Evolutionary conservation across 2,797 vertebrate species (phyloP).

Genomic region (Poeciliopsis gracilis): DNA sequence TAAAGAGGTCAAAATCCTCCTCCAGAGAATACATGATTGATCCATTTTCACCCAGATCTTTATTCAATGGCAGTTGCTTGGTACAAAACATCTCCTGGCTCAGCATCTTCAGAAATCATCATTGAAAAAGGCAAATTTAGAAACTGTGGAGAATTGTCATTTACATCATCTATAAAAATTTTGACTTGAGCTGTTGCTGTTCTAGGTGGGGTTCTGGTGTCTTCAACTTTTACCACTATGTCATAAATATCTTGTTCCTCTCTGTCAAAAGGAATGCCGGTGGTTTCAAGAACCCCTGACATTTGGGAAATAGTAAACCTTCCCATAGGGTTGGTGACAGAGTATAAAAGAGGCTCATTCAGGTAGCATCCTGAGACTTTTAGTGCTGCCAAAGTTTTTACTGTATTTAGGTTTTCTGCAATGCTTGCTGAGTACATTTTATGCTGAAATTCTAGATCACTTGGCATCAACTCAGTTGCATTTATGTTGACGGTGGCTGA

Average conservation of each 20-base stretch:
- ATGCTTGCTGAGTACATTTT: slow-evolving; percentile 79
- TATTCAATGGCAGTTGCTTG: slow-evolving; percentile 91
- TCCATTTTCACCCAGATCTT: slow-evolving; percentile 88
- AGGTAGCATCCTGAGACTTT: slow-evolving; percentile 83
- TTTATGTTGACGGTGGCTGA: slow-evolving; percentile 84
- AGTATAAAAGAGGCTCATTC: slow-evolving; percentile 90
- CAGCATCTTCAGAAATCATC: slow-evolving; percentile 87
- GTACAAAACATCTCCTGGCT: slow-evolving; percentile 93
- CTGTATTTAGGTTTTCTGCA: slow-evolving; percentile 82
- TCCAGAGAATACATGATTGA: slow-evolving; percentile 86
- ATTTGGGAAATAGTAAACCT: slow-evolving; percentile 85
- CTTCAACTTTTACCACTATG: slow-evolving; percentile 87
- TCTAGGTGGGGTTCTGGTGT: slow-evolving; percentile 84
- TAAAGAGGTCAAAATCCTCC: slow-evolving; percentile 89
- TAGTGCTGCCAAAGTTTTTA: slow-evolving; percentile 82
- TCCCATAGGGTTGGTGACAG: slow-evolving; percentile 86
- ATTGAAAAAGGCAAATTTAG: slow-evolving; percentile 89
- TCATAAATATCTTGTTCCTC: slow-evolving; percentile 85
- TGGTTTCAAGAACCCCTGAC: slow-evolving; percentile 91
- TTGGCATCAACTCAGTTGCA: slow-evolving; percentile 75
- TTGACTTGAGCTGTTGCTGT: slow-evolving; percentile 86
- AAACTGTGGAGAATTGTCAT: slow-evolving; percentile 91
- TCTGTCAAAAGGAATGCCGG: slow-evolving; percentile 87
- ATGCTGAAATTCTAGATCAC: slow-evolving; percentile 84
- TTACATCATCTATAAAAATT: slow-evolving; percentile 90